phyloP scores from a whole-genome alignment of 2,797 vertebrate genomes.

The Takifugu ocellatus region DNA sequence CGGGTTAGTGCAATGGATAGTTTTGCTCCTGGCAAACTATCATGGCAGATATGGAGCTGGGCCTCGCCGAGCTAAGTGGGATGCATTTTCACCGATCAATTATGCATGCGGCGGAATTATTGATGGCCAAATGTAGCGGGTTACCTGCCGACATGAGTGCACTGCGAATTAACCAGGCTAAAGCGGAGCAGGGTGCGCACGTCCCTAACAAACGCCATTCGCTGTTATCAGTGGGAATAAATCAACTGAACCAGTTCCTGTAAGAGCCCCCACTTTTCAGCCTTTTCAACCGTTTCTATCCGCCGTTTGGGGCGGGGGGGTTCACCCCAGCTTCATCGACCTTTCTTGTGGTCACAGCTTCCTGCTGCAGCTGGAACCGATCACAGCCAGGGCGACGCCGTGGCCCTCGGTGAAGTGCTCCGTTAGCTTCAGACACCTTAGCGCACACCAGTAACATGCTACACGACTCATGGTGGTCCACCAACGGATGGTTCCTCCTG shows the following conservation, averaged over 20 bases:
- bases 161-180: slow-evolving; percentile 56
- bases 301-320: neutral
- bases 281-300: too few relatives aligned
- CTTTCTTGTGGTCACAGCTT: neutral
- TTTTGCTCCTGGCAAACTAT: slow-evolving; percentile 63
- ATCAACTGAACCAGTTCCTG: too few relatives aligned
- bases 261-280: too few relatives aligned
- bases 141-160: slow-evolving; percentile 62
- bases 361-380: neutral
- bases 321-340: too few relatives aligned
- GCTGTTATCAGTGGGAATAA: too few relatives aligned
- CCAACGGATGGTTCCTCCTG: too few relatives aligned
- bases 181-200: slow-evolving; percentile 14
- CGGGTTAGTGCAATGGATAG: slow-evolving; percentile 50
- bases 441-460: too few relatives aligned
- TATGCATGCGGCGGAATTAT: slow-evolving; percentile 72
- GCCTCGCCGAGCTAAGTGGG: slow-evolving; percentile 58
- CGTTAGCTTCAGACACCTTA: too few relatives aligned
- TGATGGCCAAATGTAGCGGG: slow-evolving; percentile 65
- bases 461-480: too few relatives aligned
- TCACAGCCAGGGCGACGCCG: neutral
- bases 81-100: slow-evolving; percentile 67
- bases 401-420: neutral
- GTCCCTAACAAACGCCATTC: neutral
- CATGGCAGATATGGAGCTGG: slow-evolving; percentile 51